Conservation (phyloP, 2,113 vertebrate species). For the Apodemus speciosus region DNA sequence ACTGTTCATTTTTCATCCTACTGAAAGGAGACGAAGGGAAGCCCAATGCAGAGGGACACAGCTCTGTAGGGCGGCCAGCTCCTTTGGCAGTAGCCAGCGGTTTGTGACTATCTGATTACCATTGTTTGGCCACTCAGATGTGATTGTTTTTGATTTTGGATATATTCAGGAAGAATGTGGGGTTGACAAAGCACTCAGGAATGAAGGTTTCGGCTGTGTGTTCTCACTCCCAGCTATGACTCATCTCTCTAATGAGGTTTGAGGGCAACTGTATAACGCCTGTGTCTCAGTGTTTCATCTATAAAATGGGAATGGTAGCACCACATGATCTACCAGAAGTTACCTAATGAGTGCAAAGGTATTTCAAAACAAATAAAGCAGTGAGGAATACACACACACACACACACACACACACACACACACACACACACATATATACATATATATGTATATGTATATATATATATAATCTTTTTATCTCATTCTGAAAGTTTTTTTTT, state of each 20-base stretch:
- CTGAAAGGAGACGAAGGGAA: not conserved
- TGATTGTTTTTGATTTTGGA: conserved; percentile 68
- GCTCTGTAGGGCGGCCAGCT: not conserved
- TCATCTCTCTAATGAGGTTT: conserved; percentile 68
- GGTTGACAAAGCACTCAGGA: conserved; percentile 75
- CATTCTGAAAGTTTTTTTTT: not conserved
- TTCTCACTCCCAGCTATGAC: conserved; percentile 68
- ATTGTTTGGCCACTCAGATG: conserved; percentile 28
- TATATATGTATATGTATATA: not conserved
- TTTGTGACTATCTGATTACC: not conserved
- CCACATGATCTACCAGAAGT: not conserved
- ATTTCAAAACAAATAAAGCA: not conserved
- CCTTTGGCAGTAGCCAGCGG: conserved; percentile 25
- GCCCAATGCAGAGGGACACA: not conserved
- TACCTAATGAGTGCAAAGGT: not conserved
- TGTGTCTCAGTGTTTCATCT: conserved; percentile 27
- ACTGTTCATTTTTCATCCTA: not conserved
- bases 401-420: too few species aligned
- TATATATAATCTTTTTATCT: not conserved
- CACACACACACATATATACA: too few species aligned
- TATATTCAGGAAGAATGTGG: conserved; percentile 65
- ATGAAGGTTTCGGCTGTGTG: conserved; percentile 71
- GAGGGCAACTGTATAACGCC: conserved; percentile 41
- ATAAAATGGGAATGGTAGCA: conserved; percentile 12
- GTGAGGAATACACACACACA: too few species aligned